Evolutionary conservation across 2,797 vertebrate genomes (phyloP), one percentile per base, ranked within the genome.

Genomic region (Poeciliopsis paucimaculata): DNA sequence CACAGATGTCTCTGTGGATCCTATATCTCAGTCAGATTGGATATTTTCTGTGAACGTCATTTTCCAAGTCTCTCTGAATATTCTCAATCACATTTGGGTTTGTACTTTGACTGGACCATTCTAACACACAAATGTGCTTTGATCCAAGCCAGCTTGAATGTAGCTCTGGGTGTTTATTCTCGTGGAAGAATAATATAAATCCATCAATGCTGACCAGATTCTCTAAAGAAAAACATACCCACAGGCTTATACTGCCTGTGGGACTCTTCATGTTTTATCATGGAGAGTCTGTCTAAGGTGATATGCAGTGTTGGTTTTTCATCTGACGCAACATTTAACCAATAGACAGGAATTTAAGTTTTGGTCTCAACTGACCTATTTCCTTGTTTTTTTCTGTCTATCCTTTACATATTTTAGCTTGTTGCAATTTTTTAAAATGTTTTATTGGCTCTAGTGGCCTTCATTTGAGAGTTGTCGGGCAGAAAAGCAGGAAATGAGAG

Each of bases 1-100:
- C 86, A 88, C 89, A 92, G 81, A 91, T 90, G 87, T 90, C 72
- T 87, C 72, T 77, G 76, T 18, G 68, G 82, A 89, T 71, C 78
- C 71, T n/a, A 88, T 47, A 78, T 41, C 36, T 68, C 36, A 68
- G 64, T 26, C 36, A 68, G 36, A 41, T 68, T 68, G 34, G 4
- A 68, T 41, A 2, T 68, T 70, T 11, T 70, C 39, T 15, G 23
- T 39, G 64, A 23, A 11, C 31, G 18, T 62, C 15, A 9, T 39
- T 39, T 36, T 41, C 20, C 64, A 41, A 26, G 36, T 23, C 18
- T 68, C 39, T 12, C 39, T 39, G 7, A 12, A 43, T 4, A 26
- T 26, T 41, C 23, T 70, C 39, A 26, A 43, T 26, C 23, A 43
- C 5, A 70, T 70, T 70, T 43, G 23, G 23, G 39, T n/a, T 23